phyloP scores from a whole-genome alignment of 2,113 vertebrate species.

The Hylia prasina region DNA sequence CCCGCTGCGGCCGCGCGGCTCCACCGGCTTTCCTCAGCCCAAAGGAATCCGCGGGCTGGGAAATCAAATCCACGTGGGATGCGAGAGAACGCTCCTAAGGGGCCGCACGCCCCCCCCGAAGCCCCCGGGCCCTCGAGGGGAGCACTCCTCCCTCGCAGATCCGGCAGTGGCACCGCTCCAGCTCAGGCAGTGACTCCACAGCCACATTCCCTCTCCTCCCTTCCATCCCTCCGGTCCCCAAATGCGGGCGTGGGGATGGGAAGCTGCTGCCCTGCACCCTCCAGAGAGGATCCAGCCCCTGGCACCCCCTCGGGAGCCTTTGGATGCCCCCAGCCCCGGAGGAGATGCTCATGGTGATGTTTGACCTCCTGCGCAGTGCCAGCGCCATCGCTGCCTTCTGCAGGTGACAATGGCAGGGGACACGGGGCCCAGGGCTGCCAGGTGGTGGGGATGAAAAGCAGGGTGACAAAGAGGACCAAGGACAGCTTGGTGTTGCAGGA shows the following conservation, averaged over 20 bases:
- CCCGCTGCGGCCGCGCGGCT: neutral
- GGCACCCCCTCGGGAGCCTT: neutral
- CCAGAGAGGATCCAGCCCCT: neutral
- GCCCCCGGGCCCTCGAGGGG: neutral
- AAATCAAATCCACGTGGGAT: neutral
- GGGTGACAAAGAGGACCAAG: neutral
- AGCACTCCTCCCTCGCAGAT: rapidly evolving
- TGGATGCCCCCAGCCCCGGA: neutral
- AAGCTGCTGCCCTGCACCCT: neutral
- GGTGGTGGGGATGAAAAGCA: neutral
- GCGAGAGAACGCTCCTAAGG: rapidly evolving
- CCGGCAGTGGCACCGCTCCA: neutral
- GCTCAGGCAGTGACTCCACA: conserved; percentile 7
- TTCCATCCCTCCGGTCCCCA: neutral
- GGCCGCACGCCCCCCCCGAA: rapidly evolving
- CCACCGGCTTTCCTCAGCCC: neutral
- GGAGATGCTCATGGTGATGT: neutral
- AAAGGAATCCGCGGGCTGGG: neutral
- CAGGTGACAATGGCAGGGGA: neutral
- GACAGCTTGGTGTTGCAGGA: neutral
- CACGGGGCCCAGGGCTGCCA: neutral
- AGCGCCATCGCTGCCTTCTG: rapidly evolving
- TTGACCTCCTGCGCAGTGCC: neutral
- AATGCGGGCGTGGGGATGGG: rapidly evolving
- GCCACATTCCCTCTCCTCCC: neutral